These are phyloP conservation scores for Meghimatium bilineatum DNA, from an alignment of 2,888 invertebrate species.

Conservation along the genomic window DNA sequence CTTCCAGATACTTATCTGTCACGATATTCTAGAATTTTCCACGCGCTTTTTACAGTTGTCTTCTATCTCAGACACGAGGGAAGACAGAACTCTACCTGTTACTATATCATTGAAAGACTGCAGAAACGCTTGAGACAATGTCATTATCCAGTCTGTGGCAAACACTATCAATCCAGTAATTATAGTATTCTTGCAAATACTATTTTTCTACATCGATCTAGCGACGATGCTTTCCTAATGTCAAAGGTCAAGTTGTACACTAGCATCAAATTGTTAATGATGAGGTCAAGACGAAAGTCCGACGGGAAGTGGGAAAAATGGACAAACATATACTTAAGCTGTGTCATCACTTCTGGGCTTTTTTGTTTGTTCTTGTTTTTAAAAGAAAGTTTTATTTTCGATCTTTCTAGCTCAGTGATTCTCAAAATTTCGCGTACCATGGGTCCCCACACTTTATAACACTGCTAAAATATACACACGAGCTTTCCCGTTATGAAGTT, in stretches of 20 bases:
- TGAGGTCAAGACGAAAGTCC: too few species aligned
- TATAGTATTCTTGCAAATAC: not conserved
- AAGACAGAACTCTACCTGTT: not conserved
- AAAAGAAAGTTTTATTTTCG: too few species aligned
- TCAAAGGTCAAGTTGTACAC: not conserved
- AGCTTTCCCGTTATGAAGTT: too few species aligned
- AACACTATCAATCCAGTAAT: not conserved
- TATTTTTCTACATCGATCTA: not conserved
- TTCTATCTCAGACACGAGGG: not conserved
- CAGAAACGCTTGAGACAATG: not conserved
- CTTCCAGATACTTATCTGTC: slow-evolving; percentile 5
- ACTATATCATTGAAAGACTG: not conserved
- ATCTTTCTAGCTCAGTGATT: too few species aligned
- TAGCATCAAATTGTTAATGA: not conserved
- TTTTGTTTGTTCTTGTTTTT: too few species aligned
- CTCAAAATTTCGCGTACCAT: too few species aligned
- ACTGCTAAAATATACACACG: too few species aligned
- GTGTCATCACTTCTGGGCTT: too few species aligned
- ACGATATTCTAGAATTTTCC: not conserved
- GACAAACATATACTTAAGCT: too few species aligned
- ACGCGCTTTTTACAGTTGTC: not conserved
- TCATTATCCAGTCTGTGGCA: not conserved
- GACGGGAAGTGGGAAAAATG: too few species aligned
- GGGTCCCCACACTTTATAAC: too few species aligned
- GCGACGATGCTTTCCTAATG: not conserved